Evolutionary conservation across 2,888 invertebrate genomes (phyloP).

Genomic region (Phorcus lineatus): DNA sequence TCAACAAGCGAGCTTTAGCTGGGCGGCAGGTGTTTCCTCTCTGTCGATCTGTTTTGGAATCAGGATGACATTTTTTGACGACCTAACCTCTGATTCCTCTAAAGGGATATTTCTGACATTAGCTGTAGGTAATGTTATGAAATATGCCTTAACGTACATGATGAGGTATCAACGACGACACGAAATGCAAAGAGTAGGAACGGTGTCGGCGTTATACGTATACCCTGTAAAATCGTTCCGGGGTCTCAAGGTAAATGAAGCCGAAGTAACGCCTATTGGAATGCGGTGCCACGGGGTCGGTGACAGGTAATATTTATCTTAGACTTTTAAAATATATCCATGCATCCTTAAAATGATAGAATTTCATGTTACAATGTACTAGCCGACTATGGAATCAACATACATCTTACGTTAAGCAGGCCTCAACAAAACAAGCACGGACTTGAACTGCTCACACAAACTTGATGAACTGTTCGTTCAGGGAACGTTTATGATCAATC

Average conservation of each 20-base stretch:
- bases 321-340: too few relatives aligned
- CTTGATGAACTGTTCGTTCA: too few relatives aligned
- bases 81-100: constrained; percentile 14
- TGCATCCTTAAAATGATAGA: too few relatives aligned
- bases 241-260: constrained; percentile 46
- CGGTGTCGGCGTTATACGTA: constrained; percentile 52
- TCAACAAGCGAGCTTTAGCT: not conserved
- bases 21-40: not conserved
- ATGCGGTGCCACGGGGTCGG: constrained; percentile 47
- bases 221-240: constrained; percentile 64
- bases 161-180: constrained; percentile 21
- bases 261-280: constrained; percentile 46
- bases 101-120: constrained; percentile 39
- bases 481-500: too few relatives aligned
- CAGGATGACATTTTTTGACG: constrained; percentile 16
- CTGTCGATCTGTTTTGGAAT: not conserved
- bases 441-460: not conserved
- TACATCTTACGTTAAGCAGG: too few relatives aligned
- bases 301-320: constrained; percentile 51
- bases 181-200: constrained; percentile 47
- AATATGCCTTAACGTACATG: constrained; percentile 32
- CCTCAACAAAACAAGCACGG: not conserved
- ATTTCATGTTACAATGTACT: too few relatives aligned
- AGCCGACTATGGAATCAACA: too few relatives aligned
- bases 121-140: constrained; percentile 38